Percentiles rank a stretch among this genome's conserved stretches.
phyloP scores from a whole-genome alignment of 2,888 invertebrate species.

The Drosophila peninsularis region DNA sequence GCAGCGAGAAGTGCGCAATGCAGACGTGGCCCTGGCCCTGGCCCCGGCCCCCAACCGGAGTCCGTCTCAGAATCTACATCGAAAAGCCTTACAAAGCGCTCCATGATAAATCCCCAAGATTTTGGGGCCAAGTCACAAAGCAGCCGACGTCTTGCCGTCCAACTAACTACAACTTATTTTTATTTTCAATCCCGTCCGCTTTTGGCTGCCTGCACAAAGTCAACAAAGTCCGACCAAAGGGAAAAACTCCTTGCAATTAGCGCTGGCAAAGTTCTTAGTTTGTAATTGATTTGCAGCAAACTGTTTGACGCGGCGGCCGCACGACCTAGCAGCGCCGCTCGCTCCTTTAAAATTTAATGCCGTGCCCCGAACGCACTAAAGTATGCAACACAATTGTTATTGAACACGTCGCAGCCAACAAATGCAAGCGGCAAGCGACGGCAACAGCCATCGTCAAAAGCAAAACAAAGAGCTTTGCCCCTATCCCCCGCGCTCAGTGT shows the following conservation, averaged over 20 bases:
- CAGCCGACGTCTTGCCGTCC: slow-evolving; percentile 43
- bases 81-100: slow-evolving; percentile 57
- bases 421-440: slow-evolving; percentile 26
- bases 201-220: slow-evolving; percentile 68
- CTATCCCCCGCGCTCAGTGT: slow-evolving; percentile 40
- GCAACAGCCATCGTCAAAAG: slow-evolving; percentile 66
- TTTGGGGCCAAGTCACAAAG: slow-evolving; percentile 52
- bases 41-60: no score
- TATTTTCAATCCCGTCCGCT: slow-evolving; percentile 56
- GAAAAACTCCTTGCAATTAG: slow-evolving; percentile 67
- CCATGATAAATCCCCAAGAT: slow-evolving; percentile 65
- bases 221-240: slow-evolving; percentile 57
- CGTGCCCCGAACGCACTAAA: slow-evolving; percentile 55
- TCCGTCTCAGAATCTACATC: slow-evolving; percentile 4
- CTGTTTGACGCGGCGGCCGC: slow-evolving; percentile 62
- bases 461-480: slow-evolving; percentile 68
- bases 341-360: slow-evolving; percentile 67
- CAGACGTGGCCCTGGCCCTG: slow-evolving; percentile 50
- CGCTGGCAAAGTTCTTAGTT: slow-evolving; percentile 68
- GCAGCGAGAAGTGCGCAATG: slow-evolving; percentile 70
- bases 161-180: slow-evolving; percentile 66
- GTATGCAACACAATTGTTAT: slow-evolving; percentile 75
- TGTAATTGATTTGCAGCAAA: slow-evolving; percentile 75
- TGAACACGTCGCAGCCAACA: slow-evolving; percentile 65
- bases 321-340: slow-evolving; percentile 9